Conservation (phyloP, 2,888 invertebrate genomes). For the Eupithecia inturbata region DNA sequence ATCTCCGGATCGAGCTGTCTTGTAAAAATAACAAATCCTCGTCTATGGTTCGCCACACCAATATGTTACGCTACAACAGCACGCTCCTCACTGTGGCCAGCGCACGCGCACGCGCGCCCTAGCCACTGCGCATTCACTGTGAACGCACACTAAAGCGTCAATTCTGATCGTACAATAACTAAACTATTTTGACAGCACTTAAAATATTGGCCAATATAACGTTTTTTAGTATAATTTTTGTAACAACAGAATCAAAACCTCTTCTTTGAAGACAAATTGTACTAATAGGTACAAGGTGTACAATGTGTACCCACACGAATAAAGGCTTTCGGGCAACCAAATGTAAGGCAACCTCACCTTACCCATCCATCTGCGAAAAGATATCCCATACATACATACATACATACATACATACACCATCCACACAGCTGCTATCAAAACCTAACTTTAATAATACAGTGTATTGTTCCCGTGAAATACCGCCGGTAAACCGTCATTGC, state of each 20-base stretch:
- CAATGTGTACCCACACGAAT: not conserved
- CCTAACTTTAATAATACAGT: slow-evolving; percentile 36
- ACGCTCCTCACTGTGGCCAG: too few relatives aligned
- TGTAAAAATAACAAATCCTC: too few relatives aligned
- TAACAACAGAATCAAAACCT: not conserved
- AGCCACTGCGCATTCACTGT: too few relatives aligned
- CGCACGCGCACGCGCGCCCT: too few relatives aligned
- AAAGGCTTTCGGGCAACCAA: not conserved
- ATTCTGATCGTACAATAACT: not conserved
- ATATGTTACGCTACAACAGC: too few relatives aligned
- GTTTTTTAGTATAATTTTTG: not conserved
- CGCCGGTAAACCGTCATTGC: slow-evolving; percentile 23
- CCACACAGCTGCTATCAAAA: slow-evolving; percentile 31
- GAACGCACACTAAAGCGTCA: too few relatives aligned
- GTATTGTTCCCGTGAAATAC: slow-evolving; percentile 34
- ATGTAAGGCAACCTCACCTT: not conserved
- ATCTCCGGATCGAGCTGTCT: too few relatives aligned
- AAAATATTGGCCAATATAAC: not conserved
- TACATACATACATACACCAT: slow-evolving; percentile 10
- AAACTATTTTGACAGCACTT: not conserved
- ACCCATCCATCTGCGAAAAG: slow-evolving; percentile 1
- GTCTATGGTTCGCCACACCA: too few relatives aligned
- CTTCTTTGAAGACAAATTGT: not conserved
- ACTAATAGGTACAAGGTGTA: not conserved
- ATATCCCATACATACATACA: slow-evolving; percentile 13